Conservation (phyloP, 2,797 vertebrate genomes). For the Xenops minutus region DNA sequence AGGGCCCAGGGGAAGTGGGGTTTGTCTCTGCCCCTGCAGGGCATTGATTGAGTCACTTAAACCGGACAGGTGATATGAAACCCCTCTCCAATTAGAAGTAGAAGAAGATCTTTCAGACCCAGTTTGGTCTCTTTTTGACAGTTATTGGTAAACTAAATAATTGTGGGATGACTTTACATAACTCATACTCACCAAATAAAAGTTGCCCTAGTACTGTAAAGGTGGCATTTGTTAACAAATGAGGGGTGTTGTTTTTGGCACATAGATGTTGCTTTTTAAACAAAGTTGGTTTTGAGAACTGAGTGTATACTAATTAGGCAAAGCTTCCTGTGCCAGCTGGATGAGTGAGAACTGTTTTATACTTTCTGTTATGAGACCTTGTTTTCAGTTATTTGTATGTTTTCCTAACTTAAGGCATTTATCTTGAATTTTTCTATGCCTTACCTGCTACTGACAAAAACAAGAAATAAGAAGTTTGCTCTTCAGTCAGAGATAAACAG, state of each 20-base stretch:
- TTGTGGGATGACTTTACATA: rapidly evolving
- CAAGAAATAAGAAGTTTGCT: background rate
- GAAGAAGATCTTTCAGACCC: background rate
- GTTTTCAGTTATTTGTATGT: background rate
- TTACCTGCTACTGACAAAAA: background rate
- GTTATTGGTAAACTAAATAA: background rate
- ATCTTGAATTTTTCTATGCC: background rate
- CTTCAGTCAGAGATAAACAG: background rate
- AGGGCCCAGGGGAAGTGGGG: background rate
- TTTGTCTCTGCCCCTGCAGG: background rate
- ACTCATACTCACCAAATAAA: background rate
- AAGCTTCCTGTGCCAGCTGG: background rate
- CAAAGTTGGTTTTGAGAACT: background rate
- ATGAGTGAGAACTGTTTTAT: background rate
- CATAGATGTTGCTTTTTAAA: background rate
- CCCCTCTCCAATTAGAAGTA: background rate
- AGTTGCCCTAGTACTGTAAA: background rate
- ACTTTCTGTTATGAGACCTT: background rate
- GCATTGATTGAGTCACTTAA: background rate
- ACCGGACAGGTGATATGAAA: background rate
- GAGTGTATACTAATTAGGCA: background rate
- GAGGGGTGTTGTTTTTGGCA: rapidly evolving
- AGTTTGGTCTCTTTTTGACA: background rate
- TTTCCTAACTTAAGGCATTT: background rate
- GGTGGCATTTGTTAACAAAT: background rate